phyloP scores from a whole-genome alignment of 2,888 invertebrate genomes.

The Fabriciana adippe region DNA sequence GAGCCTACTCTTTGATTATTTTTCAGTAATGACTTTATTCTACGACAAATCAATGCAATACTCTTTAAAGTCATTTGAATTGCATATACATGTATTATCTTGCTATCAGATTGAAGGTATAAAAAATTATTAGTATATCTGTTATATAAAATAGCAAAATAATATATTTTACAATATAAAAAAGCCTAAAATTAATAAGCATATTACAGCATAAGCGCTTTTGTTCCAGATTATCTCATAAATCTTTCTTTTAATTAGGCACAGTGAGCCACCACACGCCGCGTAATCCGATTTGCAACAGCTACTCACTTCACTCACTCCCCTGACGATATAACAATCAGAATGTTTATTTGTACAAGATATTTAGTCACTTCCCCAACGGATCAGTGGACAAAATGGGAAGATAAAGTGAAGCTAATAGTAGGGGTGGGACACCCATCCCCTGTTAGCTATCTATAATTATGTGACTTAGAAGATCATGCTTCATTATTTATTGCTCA shows the following conservation, averaged over 20 bases:
- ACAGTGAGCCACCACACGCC: constrained; percentile 63
- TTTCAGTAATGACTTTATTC: too few species aligned
- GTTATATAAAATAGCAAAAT: neutral
- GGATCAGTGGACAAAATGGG: constrained; percentile 76
- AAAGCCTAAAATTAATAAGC: constrained; percentile 14
- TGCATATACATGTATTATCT: too few species aligned
- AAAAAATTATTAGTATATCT: too few species aligned
- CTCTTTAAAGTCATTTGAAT: too few species aligned
- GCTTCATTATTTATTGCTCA: constrained; percentile 39
- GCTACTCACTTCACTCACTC: constrained; percentile 62
- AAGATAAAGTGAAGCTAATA: constrained; percentile 75
- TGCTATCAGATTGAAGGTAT: too few species aligned
- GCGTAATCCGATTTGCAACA: constrained; percentile 75
- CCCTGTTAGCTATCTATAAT: constrained; percentile 59
- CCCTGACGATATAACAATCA: constrained; percentile 72
- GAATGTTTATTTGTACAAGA: constrained; percentile 82
- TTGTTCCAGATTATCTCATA: constrained; percentile 46
- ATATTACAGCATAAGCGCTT: constrained; percentile 25
- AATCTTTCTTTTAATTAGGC: constrained; percentile 66
- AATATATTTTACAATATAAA: neutral
- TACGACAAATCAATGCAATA: too few species aligned
- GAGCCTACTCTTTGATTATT: too few species aligned
- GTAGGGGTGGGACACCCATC: constrained; percentile 66
- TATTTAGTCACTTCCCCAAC: constrained; percentile 80
- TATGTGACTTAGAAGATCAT: constrained; percentile 60